These are phyloP conservation scores for Synanthedon andrenaeformis DNA, from an alignment of 2,888 invertebrate genomes.

Conservation along the genomic window DNA sequence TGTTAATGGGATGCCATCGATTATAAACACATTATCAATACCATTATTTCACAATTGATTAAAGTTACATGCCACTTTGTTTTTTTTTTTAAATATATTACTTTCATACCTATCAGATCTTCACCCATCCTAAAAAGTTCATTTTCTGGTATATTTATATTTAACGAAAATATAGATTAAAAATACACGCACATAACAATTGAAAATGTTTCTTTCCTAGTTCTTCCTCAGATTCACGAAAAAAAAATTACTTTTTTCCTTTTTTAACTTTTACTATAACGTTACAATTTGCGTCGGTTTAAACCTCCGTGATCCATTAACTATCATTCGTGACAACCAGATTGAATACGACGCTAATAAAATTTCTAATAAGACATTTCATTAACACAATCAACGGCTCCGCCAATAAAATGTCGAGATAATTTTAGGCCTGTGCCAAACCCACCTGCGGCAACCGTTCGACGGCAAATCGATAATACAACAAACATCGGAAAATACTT, in stretches of 20 bases:
- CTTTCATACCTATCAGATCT: too few species aligned
- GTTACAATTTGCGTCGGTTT: background rate
- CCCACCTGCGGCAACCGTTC: slow-evolving; percentile 44
- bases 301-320: background rate
- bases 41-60: too few species aligned
- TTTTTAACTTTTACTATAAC: background rate
- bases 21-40: too few species aligned
- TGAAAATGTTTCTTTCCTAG: too few species aligned
- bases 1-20: too few species aligned
- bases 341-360: slow-evolving; percentile 4
- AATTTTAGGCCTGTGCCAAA: slow-evolving; percentile 32
- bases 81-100: too few species aligned
- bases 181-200: too few species aligned
- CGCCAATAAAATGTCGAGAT: slow-evolving; percentile 51
- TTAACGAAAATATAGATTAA: too few species aligned
- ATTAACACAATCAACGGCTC: slow-evolving; percentile 34
- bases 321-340: background rate
- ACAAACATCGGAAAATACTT: slow-evolving; percentile 14
- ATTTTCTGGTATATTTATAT: too few species aligned
- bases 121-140: too few species aligned
- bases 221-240: background rate
- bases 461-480: slow-evolving; percentile 39
- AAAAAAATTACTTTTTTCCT: background rate
- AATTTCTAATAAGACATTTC: slow-evolving; percentile 30
- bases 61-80: too few species aligned